A percentile compares a stretch with the other conserved stretches of the same genome.
phyloP scores from a whole-genome alignment of 2,113 vertebrate genomes.

The Hymenochirus boettgeri region DNA sequence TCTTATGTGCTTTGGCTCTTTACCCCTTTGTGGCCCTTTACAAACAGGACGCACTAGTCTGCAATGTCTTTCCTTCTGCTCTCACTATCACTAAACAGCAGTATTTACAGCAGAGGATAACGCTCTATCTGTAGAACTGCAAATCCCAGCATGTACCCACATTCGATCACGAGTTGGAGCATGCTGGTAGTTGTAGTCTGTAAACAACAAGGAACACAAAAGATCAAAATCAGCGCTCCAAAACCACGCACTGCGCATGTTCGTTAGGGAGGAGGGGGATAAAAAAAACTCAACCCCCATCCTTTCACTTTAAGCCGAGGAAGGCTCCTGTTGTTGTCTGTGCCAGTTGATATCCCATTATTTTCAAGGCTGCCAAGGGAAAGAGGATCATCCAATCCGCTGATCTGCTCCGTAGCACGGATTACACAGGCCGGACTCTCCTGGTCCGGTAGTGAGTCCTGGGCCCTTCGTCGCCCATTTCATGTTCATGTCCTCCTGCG shows the following conservation, averaged over 20 bases:
- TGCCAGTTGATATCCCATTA: slow-evolving; percentile 9
- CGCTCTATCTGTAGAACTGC: no score
- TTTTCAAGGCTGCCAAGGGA: not conserved
- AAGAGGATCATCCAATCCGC: not conserved
- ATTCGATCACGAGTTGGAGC: not conserved
- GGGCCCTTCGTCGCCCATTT: not conserved
- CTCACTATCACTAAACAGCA: not conserved
- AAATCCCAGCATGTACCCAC: no score
- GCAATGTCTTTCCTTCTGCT: not conserved
- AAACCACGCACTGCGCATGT: slow-evolving; percentile 14
- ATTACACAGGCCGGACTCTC: slow-evolving; percentile 52
- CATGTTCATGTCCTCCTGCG: not conserved
- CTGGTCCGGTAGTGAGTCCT: slow-evolving; percentile 45
- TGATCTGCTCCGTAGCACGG: not conserved
- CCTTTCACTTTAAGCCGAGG: not conserved
- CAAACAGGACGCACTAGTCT: not conserved
- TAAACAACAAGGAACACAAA: no score
- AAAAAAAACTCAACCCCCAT: not conserved
- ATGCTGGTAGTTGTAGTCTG: not conserved
- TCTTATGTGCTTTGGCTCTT: no score
- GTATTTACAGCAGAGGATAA: not conserved
- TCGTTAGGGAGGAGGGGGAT: not conserved
- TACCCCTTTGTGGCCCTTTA: no score
- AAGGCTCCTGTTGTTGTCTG: not conserved
- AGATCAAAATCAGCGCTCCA: no score